Conservation (phyloP, 2,888 invertebrate genomes). For the Diplazon laetatorius region DNA sequence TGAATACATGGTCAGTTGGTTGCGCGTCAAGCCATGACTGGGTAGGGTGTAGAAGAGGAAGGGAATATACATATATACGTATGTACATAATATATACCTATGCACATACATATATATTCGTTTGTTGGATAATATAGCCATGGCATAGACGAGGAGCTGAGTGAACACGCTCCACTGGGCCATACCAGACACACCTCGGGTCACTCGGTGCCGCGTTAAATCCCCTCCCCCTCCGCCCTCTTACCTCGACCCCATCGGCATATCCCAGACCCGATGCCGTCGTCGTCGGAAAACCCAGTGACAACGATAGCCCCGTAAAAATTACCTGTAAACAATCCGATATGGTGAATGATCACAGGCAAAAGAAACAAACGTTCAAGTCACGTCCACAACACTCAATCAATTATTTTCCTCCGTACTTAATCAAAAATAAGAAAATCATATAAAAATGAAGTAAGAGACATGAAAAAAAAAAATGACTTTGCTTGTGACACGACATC, state of each 20-base stretch:
- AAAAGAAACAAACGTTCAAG: no score
- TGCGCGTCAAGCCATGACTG: conserved; percentile 55
- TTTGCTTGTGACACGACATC: neutral
- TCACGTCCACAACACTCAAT: no score
- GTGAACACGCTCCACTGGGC: conserved; percentile 77
- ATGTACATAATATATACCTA: no score
- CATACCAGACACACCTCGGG: conserved; percentile 79
- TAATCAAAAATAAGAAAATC: neutral
- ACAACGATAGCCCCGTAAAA: conserved; percentile 51
- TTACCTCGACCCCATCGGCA: no score
- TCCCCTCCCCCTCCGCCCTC: conserved; percentile 18
- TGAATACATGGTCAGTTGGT: conserved; percentile 60
- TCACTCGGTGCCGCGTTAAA: conserved; percentile 57
- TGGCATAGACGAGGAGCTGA: conserved; percentile 49
- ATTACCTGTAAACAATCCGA: conserved; percentile 17
- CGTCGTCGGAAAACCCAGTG: conserved; percentile 71
- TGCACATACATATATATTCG: no score
- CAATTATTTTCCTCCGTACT: no score
- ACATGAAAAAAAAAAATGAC: neutral
- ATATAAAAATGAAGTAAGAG: neutral
- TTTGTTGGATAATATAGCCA: conserved; percentile 46
- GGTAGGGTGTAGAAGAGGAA: no score
- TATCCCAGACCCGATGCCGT: no score
- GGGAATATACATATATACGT: no score
- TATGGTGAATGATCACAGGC: neutral